Conservation (phyloP, 2,888 invertebrate species). For the Philereme vetulata region DNA sequence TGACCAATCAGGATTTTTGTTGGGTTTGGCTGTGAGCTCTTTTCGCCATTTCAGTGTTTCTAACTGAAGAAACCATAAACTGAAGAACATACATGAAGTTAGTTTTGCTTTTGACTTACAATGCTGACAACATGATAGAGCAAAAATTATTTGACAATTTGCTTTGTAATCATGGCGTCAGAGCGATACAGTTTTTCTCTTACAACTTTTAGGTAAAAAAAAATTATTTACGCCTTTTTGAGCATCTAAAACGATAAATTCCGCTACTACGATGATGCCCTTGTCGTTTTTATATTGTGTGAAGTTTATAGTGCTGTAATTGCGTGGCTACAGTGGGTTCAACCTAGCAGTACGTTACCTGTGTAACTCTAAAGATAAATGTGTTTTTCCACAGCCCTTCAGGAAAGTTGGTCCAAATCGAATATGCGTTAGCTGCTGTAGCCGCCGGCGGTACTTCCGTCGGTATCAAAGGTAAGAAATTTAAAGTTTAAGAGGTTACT, state of each 20-base stretch:
- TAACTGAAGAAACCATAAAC: neutral
- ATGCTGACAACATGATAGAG: slow-evolving; percentile 52
- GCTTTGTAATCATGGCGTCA: slow-evolving; percentile 93
- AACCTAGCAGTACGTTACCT: slow-evolving; percentile 31
- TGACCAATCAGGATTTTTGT: slow-evolving; percentile 9
- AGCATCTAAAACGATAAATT: slow-evolving; percentile 9
- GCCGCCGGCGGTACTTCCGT: slow-evolving; percentile 99
- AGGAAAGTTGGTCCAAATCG: slow-evolving; percentile 99
- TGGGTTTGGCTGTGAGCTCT: slow-evolving; percentile 2
- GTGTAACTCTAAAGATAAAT: slow-evolving; percentile 33
- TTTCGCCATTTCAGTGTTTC: slow-evolving; percentile 19
- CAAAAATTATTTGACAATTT: slow-evolving; percentile 58
- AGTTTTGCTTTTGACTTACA: slow-evolving; percentile 34
- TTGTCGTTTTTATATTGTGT: slow-evolving; percentile 5
- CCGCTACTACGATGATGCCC: neutral
- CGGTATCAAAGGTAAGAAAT: slow-evolving; percentile 94
- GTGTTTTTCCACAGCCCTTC: slow-evolving; percentile 91
- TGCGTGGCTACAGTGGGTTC: slow-evolving; percentile 12
- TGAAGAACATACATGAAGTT: slow-evolving; percentile 3
- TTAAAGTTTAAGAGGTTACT: slow-evolving; percentile 48
- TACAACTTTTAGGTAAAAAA: slow-evolving; percentile 86
- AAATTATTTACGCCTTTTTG: slow-evolving; percentile 49
- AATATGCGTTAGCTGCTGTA: slow-evolving; percentile 99
- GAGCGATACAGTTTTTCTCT: slow-evolving; percentile 98
- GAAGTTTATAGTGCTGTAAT: slow-evolving; percentile 8